Conservation (phyloP, 2,888 invertebrate species). For the Drosophila mayaguana region DNA sequence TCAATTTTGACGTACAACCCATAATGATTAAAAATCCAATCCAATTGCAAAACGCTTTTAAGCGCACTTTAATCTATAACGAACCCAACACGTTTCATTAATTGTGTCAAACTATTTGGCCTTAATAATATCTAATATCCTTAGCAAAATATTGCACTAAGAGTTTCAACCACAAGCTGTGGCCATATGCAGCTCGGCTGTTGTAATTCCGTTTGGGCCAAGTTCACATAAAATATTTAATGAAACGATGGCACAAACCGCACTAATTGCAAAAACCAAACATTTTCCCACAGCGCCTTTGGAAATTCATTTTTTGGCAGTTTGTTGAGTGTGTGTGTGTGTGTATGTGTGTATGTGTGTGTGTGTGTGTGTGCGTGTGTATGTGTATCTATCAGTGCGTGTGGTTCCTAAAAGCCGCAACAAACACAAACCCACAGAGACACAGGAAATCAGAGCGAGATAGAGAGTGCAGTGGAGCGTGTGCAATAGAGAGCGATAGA, state of each 20-base stretch:
- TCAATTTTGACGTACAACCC: background rate
- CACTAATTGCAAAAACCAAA: conserved; percentile 62
- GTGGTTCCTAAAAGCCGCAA: conserved; percentile 31
- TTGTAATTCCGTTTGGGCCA: conserved; percentile 16
- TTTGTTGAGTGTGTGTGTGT: conserved; percentile 3
- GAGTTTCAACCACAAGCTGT: conserved; percentile 39
- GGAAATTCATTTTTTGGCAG: conserved; percentile 41
- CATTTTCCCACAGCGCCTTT: conserved; percentile 47
- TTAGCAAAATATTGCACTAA: conserved; percentile 34
- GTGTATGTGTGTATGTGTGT: conserved; percentile 14
- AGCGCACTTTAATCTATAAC: background rate
- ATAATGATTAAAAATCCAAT: background rate
- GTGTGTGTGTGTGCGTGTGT: conserved; percentile 19
- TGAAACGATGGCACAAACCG: conserved; percentile 48
- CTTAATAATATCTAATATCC: conserved; percentile 7
- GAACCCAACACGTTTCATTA: background rate
- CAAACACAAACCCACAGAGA: conserved; percentile 26
- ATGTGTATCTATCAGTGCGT: background rate
- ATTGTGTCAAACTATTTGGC: conserved; percentile 13
- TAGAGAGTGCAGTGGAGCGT: background rate
- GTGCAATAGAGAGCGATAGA: background rate
- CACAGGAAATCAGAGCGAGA: background rate
- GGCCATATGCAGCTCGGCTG: conserved; percentile 31
- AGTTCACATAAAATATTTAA: conserved; percentile 47
- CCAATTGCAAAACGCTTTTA: background rate